A percentile compares a stretch with the other conserved stretches of the same genome.
Conservation (phyloP, 2,797 vertebrate genomes). For the Pelodytes ibericus region DNA sequence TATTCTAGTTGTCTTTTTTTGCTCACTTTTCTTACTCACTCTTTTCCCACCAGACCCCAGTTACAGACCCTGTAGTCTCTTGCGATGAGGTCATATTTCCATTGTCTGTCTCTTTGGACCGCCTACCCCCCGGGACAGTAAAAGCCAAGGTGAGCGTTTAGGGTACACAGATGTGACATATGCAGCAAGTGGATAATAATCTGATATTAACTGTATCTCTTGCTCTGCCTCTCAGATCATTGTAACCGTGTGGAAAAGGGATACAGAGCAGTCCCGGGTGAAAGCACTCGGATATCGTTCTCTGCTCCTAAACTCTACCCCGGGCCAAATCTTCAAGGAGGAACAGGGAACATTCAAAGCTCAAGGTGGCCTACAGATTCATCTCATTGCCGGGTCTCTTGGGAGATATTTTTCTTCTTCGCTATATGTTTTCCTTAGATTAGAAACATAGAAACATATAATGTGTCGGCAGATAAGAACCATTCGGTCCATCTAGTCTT, state of each 20-base stretch:
- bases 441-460: too few relatives aligned
- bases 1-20: too few relatives aligned
- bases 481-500: too few relatives aligned
- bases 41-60: slow-evolving; percentile 73
- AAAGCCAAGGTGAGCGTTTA: slow-evolving; percentile 92
- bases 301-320: slow-evolving; percentile 86
- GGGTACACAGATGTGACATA: too few relatives aligned
- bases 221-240: slow-evolving; percentile 73
- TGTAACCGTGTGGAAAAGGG: slow-evolving; percentile 90
- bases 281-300: slow-evolving; percentile 87
- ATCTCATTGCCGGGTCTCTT: too few relatives aligned
- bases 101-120: slow-evolving; percentile 87
- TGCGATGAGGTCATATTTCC: slow-evolving; percentile 93
- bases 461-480: too few relatives aligned
- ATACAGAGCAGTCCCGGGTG: slow-evolving; percentile 85
- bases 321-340: slow-evolving; percentile 86
- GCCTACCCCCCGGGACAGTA: slow-evolving; percentile 85
- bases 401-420: too few relatives aligned
- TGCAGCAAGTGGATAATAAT: not conserved
- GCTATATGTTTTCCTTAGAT: too few relatives aligned
- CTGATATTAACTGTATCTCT: not conserved
- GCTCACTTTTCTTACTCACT: too few relatives aligned
- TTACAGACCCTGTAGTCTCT: slow-evolving; percentile 87
- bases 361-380: slow-evolving; percentile 75
- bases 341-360: slow-evolving; percentile 92